A percentile compares a stretch with the other conserved stretches of the same genome.
phyloP scores from a whole-genome alignment of 2,888 invertebrate species.

The Nemurella pictetii region DNA sequence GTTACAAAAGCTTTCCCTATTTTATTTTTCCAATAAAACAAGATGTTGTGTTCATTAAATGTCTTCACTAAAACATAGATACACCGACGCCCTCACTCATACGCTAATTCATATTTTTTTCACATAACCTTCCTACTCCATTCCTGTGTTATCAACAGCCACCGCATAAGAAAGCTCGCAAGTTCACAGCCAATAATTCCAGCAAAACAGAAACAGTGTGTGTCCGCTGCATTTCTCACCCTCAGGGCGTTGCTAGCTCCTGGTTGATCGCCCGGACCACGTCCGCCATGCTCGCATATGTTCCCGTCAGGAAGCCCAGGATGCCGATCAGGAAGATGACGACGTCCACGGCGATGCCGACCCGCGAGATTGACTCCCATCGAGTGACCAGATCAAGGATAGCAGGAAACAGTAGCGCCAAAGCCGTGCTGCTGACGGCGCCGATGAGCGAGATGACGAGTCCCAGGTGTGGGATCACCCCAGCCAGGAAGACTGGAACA shows the following conservation, averaged over 20 bases:
- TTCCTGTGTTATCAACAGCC: too few species aligned
- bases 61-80: too few species aligned
- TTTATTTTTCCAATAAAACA: not conserved
- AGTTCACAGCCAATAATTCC: not conserved
- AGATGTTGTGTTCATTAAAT: too few species aligned
- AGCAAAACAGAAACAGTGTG: not conserved
- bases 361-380: conserved; percentile 59
- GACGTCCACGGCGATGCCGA: conserved; percentile 59
- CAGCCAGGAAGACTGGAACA: conserved; percentile 77
- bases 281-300: conserved; percentile 70
- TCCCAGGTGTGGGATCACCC: conserved; percentile 81
- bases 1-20: not conserved
- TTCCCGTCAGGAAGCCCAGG: conserved; percentile 73
- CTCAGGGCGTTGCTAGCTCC: not conserved
- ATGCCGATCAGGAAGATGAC: conserved; percentile 69
- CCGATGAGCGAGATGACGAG: conserved; percentile 91
- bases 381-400: conserved; percentile 77
- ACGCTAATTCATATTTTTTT: too few species aligned
- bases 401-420: conserved; percentile 88
- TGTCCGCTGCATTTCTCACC: not conserved
- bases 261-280: conserved; percentile 51
- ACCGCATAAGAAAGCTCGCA: too few species aligned
- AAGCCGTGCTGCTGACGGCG: conserved; percentile 82
- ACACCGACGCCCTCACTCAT: too few species aligned
- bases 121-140: too few species aligned